Evolutionary conservation across 1,140 invertebrate species (phyloP).

Genomic region (Pemphigus obesinymphae): DNA sequence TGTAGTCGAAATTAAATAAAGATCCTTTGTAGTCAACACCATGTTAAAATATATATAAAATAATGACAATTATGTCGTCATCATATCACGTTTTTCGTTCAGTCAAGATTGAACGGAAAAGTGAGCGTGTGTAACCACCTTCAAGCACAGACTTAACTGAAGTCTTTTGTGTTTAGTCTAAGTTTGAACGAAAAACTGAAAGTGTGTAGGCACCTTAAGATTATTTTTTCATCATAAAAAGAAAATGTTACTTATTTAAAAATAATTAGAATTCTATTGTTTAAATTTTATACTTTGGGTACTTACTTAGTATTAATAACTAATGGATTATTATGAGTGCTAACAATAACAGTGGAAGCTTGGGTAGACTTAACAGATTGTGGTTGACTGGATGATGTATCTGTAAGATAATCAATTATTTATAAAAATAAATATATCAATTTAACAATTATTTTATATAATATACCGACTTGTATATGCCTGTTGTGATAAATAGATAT

Average conservation of each 20-base stretch:
- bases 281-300: neutral
- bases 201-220: too few relatives aligned
- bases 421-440: neutral
- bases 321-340: constrained; percentile 18
- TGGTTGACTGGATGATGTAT: constrained; percentile 11
- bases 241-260: neutral
- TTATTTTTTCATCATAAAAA: too few relatives aligned
- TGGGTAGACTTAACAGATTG: constrained; percentile 1
- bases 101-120: too few relatives aligned
- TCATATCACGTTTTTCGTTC: too few relatives aligned
- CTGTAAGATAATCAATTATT: neutral
- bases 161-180: too few relatives aligned
- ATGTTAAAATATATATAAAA: too few relatives aligned
- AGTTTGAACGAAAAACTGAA: too few relatives aligned
- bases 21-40: too few relatives aligned
- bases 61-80: too few relatives aligned
- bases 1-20: too few relatives aligned
- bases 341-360: constrained; percentile 31
- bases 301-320: constrained; percentile 25
- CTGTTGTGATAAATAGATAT: constrained; percentile 26
- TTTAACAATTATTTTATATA: neutral
- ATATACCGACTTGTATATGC: constrained; percentile 15
- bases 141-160: too few relatives aligned
- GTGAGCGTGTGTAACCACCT: too few relatives aligned
- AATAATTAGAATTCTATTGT: neutral